Percentiles rank a stretch among this genome's conserved stretches.
phyloP scores from a whole-genome alignment of 2,113 vertebrate genomes.

The Beaufortia kweichowensis region DNA sequence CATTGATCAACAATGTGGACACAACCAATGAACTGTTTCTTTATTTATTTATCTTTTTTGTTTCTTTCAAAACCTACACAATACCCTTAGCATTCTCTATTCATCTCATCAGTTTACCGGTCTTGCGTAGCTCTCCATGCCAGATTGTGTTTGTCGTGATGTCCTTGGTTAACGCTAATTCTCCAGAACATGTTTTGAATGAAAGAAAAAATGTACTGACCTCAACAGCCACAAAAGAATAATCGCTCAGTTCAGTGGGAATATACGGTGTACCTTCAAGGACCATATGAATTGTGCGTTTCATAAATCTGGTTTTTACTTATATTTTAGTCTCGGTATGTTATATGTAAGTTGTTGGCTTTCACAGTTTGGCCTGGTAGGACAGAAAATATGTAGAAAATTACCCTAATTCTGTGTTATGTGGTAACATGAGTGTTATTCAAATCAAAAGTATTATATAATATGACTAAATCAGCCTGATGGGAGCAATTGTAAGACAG shows the following conservation, averaged over 20 bases:
- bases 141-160: conserved; percentile 49
- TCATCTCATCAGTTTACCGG: conserved; percentile 60
- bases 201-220: conserved; percentile 35
- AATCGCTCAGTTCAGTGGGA: conserved; percentile 65
- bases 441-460: too few relatives aligned
- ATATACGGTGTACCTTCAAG: conserved; percentile 28
- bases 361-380: background rate
- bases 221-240: conserved; percentile 37
- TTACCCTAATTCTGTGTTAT: too few relatives aligned
- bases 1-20: conserved; percentile 78
- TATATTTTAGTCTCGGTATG: background rate
- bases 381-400: too few relatives aligned
- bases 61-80: conserved; percentile 49
- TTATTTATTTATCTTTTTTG: conserved; percentile 19
- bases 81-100: conserved; percentile 48
- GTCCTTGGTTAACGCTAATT: conserved; percentile 45
- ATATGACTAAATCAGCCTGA: too few relatives aligned
- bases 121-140: conserved; percentile 44
- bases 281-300: background rate
- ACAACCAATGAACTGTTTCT: conserved; percentile 54
- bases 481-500: too few relatives aligned
- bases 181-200: conserved; percentile 45
- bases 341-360: background rate
- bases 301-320: background rate
- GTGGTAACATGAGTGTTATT: too few relatives aligned